Evolutionary conservation across 1,140 invertebrate genomes (phyloP).

Genomic region (Charaxes varanes): DNA sequence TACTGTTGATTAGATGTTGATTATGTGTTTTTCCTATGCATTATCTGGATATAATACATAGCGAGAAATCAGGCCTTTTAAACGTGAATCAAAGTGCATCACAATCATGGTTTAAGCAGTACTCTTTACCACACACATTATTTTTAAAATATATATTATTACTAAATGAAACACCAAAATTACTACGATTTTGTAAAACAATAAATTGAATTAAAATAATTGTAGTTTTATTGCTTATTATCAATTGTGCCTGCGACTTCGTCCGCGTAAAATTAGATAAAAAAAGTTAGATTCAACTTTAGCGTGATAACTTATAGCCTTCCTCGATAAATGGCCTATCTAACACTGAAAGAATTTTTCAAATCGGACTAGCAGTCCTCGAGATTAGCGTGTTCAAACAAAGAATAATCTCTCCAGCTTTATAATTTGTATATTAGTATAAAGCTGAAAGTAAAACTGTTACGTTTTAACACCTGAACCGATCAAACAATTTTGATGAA

Average conservation of each 20-base stretch:
- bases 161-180: slow-evolving; percentile 26
- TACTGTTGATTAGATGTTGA: slow-evolving; percentile 36
- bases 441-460: no score
- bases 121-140: slow-evolving; percentile 22
- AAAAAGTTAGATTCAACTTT: no score
- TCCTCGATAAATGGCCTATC: no score
- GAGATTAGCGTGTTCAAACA: no score
- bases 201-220: slow-evolving; percentile 24
- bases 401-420: no score
- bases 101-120: slow-evolving; percentile 50
- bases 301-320: no score
- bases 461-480: no score
- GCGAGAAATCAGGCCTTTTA: slow-evolving; percentile 46
- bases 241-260: neutral
- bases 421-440: no score
- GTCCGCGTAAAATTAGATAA: no score
- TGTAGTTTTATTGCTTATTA: slow-evolving; percentile 18
- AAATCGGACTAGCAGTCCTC: no score
- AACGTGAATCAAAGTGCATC: slow-evolving; percentile 48
- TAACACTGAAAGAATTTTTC: no score
- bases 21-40: slow-evolving; percentile 45
- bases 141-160: slow-evolving; percentile 23
- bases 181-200: slow-evolving; percentile 26
- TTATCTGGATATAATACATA: slow-evolving; percentile 64
- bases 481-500: no score